phyloP scores from a whole-genome alignment of 2,797 vertebrate genomes.

The Melanotaenia nigrans region DNA sequence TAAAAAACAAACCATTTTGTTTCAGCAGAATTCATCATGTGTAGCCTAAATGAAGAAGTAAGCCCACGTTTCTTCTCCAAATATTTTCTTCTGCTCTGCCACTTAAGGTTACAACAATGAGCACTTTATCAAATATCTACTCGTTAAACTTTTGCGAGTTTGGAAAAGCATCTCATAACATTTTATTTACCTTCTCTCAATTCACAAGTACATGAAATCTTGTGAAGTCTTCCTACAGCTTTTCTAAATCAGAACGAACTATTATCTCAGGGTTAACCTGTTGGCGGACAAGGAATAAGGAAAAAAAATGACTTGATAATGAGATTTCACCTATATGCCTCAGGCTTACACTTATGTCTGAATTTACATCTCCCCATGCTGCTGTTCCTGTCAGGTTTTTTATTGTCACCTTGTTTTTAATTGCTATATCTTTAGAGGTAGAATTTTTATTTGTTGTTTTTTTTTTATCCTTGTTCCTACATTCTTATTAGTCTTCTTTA shows the following conservation, averaged over 20 bases:
- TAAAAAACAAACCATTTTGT: background rate
- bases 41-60: background rate
- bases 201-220: background rate
- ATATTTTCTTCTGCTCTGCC: background rate
- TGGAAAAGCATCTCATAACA: background rate
- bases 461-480: background rate
- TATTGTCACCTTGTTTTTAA: background rate
- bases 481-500: slow-evolving; percentile 21
- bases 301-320: background rate
- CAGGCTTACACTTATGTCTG: background rate
- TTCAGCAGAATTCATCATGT: background rate
- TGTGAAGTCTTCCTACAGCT: background rate
- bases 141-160: background rate
- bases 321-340: background rate
- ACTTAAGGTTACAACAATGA: background rate
- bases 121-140: background rate
- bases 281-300: background rate
- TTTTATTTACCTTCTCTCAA: background rate
- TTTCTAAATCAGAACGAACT: background rate
- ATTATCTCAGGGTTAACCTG: background rate
- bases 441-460: background rate
- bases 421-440: slow-evolving; percentile 3
- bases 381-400: background rate
- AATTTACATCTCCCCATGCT: background rate
- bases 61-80: background rate